Evolutionary conservation across 2,888 invertebrate genomes (phyloP).

Genomic region (Drosophila neoperkinsi): DNA sequence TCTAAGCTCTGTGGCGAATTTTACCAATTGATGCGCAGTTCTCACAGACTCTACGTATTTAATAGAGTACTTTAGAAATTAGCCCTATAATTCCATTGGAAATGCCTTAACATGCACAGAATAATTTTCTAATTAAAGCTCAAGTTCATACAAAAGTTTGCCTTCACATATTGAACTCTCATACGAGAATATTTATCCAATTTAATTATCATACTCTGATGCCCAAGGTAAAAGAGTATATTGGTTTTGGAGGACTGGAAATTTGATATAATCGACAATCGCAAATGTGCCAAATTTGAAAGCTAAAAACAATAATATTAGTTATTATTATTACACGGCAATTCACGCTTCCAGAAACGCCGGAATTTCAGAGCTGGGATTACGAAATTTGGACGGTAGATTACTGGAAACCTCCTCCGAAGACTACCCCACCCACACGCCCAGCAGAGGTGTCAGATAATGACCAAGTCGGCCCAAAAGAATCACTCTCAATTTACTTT

Average conservation of each 20-base stretch:
- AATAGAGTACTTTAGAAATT: background rate
- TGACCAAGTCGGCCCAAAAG: background rate
- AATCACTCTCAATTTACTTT: background rate
- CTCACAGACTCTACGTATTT: background rate
- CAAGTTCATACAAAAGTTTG: too few species aligned
- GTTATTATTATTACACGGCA: background rate
- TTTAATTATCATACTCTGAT: background rate
- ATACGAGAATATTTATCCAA: background rate
- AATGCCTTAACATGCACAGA: background rate
- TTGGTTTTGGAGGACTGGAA: background rate
- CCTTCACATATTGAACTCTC: background rate
- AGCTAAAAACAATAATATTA: background rate
- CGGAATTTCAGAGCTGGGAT: background rate
- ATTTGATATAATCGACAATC: background rate
- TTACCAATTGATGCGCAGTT: too few species aligned
- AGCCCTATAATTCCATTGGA: background rate
- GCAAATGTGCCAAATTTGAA: background rate
- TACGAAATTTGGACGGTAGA: background rate
- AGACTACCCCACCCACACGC: background rate
- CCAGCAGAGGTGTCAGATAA: background rate
- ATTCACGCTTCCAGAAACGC: background rate
- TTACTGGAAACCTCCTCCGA: background rate
- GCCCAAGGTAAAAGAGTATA: background rate
- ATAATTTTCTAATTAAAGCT: background rate
- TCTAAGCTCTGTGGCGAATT: background rate